Evolutionary conservation across 2,113 vertebrate genomes (phyloP), one percentile per base, ranked within the genome.

Genomic region (Hirundichthys speculiger): DNA sequence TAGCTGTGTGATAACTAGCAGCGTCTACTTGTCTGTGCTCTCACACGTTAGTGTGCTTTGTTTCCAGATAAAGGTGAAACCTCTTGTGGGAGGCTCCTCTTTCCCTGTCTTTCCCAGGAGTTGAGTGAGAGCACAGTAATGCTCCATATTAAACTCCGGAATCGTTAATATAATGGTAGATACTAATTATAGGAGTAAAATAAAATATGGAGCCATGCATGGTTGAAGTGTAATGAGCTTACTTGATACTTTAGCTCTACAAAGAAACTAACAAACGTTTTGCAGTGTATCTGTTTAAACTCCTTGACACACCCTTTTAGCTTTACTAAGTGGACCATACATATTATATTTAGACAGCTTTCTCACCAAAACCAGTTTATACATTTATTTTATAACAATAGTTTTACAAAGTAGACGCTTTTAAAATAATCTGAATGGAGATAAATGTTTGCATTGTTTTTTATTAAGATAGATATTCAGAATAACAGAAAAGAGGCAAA

Each of bases 1-100:
- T 83, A 82, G 69, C 71, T 45, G 66, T 53, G 61, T 83, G 93
- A 94, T 93, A 92, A 90, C 80, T 82, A 62, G 47, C 75, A 91
- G 91, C 88, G 88, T 90, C 91, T 84, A 73, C 54, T 66, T 90
- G 91, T 91, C 92, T 91, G 79, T 73, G 69, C 73, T 87, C 82
- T 87, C 83, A 74, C 85, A 77, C 79, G 75, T 82, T 67, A 66
- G 56, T 50, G 75, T 39, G 59, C 67, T 72, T 75, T 55, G 40
- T 84, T 86, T 79, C 58, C 66, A 86, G 88, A 90, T 87, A 91
- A 86, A 86, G 73, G 61, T 46, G 18, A 51, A 61, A 61, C 52
- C 81, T 77, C 71, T 43, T 73, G 76, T 73, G 73, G 75, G 82
- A 75, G 46, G 80, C 57, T 70, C 65, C 50, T 67, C 65, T 62